Evolutionary conservation across 53 echinoderm and acorn worm genomes (phyloP).

Genomic region (Holothuria scabra): DNA sequence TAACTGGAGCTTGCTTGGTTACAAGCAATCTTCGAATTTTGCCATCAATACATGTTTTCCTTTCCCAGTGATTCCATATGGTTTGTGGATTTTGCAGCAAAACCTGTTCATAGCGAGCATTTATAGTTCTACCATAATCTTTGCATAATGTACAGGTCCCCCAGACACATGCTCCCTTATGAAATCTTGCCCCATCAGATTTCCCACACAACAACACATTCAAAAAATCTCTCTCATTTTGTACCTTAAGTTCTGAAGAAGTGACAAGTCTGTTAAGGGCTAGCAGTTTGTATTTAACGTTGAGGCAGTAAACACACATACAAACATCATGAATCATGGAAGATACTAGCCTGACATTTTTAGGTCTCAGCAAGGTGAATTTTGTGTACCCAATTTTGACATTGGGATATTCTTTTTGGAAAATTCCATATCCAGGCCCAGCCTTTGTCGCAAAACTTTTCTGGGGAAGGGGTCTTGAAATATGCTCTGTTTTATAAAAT

Average conservation of each 20-base stretch:
- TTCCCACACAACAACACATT: constrained; percentile 14
- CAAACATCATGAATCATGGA: constrained; percentile 23
- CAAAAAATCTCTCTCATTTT: constrained; percentile 6
- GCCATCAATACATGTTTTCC: constrained; percentile 31
- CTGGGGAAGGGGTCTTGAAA: constrained; percentile 26
- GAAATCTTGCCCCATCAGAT: constrained; percentile 22
- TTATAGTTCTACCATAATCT: neutral
- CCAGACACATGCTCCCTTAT: constrained; percentile 29
- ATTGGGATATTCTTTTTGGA: constrained; percentile 29
- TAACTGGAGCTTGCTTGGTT: constrained; percentile 8
- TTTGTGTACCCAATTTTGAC: constrained; percentile 38
- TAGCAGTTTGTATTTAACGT: constrained; percentile 19
- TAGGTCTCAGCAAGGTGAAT: constrained; percentile 4
- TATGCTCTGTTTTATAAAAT: constrained; percentile 32
- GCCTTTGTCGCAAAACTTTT: constrained; percentile 18
- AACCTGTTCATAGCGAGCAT: neutral
- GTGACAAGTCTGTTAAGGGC: constrained; percentile 9
- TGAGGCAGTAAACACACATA: constrained; percentile 19
- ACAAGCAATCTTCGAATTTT: constrained; percentile 8
- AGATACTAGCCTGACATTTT: constrained; percentile 20
- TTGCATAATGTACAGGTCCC: constrained; percentile 10
- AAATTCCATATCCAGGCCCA: constrained; percentile 44
- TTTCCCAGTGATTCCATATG: constrained; percentile 35
- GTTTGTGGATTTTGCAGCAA: constrained; percentile 23
- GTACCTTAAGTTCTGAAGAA: constrained; percentile 15